Evolutionary conservation across 2,797 vertebrate genomes (phyloP).

Genomic region (Hypotaenidia philippensis): DNA sequence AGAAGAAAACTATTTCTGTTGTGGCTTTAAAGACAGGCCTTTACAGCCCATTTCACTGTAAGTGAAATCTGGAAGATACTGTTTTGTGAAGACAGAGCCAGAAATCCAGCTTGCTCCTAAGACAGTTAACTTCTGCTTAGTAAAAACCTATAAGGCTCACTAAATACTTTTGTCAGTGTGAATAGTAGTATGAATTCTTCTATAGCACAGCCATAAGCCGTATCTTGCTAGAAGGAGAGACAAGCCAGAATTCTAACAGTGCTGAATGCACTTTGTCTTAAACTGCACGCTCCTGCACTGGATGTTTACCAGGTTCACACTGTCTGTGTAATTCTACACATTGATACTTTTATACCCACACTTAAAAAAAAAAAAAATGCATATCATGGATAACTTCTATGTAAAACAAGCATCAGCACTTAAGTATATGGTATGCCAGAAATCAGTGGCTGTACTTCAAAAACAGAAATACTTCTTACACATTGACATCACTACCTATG

Average conservation of each 20-base stretch:
- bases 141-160: neutral
- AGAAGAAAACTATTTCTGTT: neutral
- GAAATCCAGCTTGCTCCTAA: neutral
- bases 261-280: neutral
- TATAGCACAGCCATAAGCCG: neutral
- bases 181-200: neutral
- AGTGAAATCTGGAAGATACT: neutral
- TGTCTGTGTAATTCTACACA: neutral
- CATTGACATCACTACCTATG: neutral
- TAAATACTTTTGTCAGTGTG: neutral
- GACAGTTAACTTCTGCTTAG: neutral
- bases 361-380: neutral
- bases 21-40: neutral
- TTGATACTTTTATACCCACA: neutral
- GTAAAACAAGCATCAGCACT: neutral
- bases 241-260: neutral
- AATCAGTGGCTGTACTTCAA: neutral
- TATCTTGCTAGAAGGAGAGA: neutral
- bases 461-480: neutral
- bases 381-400: neutral
- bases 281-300: neutral
- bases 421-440: neutral
- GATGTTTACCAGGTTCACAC: neutral
- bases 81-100: neutral
- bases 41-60: neutral